A percentile compares a stretch with the other conserved stretches of the same genome.
Evolutionary conservation across 2,113 vertebrate genomes (phyloP).

Genomic region (Fregetta grallaria): DNA sequence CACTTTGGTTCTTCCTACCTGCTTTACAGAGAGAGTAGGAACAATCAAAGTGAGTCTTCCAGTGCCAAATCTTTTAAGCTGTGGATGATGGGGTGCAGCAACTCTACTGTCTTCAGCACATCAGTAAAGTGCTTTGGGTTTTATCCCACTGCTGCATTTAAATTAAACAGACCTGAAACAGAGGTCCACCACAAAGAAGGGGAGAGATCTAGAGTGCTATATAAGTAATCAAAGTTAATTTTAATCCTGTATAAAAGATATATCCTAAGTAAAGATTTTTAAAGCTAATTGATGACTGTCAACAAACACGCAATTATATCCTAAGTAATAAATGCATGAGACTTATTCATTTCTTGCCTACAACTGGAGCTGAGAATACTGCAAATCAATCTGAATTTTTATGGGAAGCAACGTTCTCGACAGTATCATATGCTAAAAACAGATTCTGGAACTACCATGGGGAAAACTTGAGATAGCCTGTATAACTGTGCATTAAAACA

Average conservation of each 20-base stretch:
- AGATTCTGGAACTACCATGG: conserved; percentile 32
- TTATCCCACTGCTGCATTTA: neutral
- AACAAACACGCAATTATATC: neutral
- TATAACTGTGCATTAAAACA: conserved; percentile 8
- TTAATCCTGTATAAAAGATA: neutral
- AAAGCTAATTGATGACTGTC: neutral
- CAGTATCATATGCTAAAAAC: conserved; percentile 12
- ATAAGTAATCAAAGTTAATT: neutral
- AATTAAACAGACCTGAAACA: neutral
- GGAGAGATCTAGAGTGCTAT: neutral
- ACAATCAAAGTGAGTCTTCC: neutral
- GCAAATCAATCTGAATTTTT: neutral
- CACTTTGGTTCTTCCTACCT: neutral
- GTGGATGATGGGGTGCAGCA: neutral
- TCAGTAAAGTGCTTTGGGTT: neutral
- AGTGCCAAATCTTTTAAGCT: neutral
- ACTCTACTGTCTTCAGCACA: neutral
- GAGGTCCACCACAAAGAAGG: neutral
- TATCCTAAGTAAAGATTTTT: neutral
- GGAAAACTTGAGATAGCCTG: conserved; percentile 37
- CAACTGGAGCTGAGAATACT: neutral
- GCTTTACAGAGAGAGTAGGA: neutral
- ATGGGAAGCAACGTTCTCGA: neutral
- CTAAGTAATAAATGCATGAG: neutral
- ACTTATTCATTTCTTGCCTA: neutral